Evolutionary conservation across 2,888 invertebrate genomes (phyloP), one percentile per base, ranked within the genome.

Genomic region (Parthenolecanium corni): DNA sequence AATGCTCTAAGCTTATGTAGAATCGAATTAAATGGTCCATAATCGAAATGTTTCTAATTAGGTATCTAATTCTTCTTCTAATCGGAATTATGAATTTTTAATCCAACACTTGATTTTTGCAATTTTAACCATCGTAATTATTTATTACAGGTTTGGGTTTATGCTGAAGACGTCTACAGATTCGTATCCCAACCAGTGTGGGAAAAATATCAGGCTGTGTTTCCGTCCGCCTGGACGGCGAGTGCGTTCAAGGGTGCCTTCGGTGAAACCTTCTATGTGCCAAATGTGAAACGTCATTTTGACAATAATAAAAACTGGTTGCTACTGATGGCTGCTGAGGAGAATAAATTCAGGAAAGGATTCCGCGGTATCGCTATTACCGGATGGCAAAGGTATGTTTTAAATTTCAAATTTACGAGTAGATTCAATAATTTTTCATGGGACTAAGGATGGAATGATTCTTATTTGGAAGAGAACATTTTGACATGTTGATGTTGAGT

Each of bases 241-340:
- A 83, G 83, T 2, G 85, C 86, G 0, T 86, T 81, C 71, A 87
- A 87, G 72, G 86, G 84, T 1, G 85, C 85, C 3, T 84, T 84
- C 68, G 85, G 85, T 0, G 84, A 85, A 72, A 82, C 82, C 2
- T 69, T 84, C 51, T 79, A 81, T 68, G 77, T 84, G 65, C 84
- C 84, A 4, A 82, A 83, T 65, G 77, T 82, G 16, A 78, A 80
- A 67, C 76, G 82, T 52, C 85, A 85, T 72, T 73, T 85, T 56
- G 84, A 85, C 70, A 85, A 85, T 70, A 83, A 83, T 70, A 73
- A 83, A 65, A 76, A 82, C 54, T 85, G 85, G 85, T 70, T 84
- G 66, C 80, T 82, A 54, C 79, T 82, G 2, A 86, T 83, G 76
- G 75, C 76, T 1, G 77, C 78, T 66, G 81, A 82, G 71, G 74